phyloP scores from a whole-genome alignment of 2,888 invertebrate species.

The Nymphalis polychloros region DNA sequence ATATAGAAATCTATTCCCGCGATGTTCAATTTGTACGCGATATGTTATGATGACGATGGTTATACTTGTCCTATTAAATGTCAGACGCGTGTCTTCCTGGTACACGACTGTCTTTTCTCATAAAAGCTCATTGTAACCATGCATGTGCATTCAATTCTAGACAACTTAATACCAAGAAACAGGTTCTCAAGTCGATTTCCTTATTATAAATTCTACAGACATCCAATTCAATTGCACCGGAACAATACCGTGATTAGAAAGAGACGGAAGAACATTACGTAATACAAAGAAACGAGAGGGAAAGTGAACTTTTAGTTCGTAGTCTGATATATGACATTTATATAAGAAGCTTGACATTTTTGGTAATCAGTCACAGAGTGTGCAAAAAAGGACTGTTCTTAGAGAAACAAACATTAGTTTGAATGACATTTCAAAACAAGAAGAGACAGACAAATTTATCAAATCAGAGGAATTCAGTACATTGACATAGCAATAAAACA shows the following conservation, averaged over 20 bases:
- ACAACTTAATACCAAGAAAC: constrained; percentile 13
- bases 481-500: too few species aligned
- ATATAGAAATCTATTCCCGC: too few species aligned
- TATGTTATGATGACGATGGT: neutral
- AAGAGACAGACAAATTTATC: neutral
- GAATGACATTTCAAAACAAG: neutral
- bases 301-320: constrained; percentile 35
- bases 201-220: constrained; percentile 21
- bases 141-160: constrained; percentile 3
- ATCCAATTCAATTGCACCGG: constrained; percentile 24
- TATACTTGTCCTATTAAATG: neutral
- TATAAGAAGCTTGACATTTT: constrained; percentile 31
- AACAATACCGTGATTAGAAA: constrained; percentile 29
- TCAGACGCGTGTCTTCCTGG: constrained; percentile 12
- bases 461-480: too few species aligned
- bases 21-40: neutral
- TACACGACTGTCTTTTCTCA: constrained; percentile 14
- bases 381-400: constrained; percentile 7
- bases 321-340: constrained; percentile 25
- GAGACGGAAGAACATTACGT: constrained; percentile 26
- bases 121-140: constrained; percentile 22
- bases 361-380: constrained; percentile 19
- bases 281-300: constrained; percentile 34
- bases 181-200: constrained; percentile 22
- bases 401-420: constrained; percentile 3